Conservation (phyloP, 2,113 vertebrate species). For the Sander vitreus region DNA sequence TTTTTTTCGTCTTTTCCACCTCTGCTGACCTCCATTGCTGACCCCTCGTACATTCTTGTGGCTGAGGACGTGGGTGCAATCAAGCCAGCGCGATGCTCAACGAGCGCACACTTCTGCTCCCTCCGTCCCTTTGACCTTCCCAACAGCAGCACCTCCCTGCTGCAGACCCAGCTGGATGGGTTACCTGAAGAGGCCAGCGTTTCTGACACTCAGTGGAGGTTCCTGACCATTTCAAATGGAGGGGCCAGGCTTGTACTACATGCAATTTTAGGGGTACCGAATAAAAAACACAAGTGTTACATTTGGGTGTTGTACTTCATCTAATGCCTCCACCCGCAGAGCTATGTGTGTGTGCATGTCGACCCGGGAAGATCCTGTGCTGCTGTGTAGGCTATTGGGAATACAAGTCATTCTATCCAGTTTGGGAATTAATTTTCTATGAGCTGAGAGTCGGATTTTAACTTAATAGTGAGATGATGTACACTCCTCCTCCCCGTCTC, state of each 20-base stretch:
- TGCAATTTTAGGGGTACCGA: too few species aligned
- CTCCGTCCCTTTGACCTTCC: too few species aligned
- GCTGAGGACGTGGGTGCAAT: slow-evolving; percentile 4
- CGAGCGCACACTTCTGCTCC: too few species aligned
- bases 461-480: slow-evolving; percentile 60
- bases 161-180: slow-evolving; percentile 23
- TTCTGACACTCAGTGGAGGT: slow-evolving; percentile 20
- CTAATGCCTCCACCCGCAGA: slow-evolving; percentile 21
- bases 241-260: too few species aligned
- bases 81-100: neutral
- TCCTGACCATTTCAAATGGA: too few species aligned
- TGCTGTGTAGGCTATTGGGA: slow-evolving; percentile 27
- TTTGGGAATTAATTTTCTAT: slow-evolving; percentile 65
- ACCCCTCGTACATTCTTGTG: neutral
- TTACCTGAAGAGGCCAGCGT: slow-evolving; percentile 18
- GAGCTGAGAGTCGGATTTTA: slow-evolving; percentile 61
- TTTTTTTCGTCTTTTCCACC: slow-evolving; percentile 12
- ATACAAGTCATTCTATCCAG: slow-evolving; percentile 15
- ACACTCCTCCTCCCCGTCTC: slow-evolving; percentile 41
- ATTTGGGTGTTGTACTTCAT: slow-evolving; percentile 39
- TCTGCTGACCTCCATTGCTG: slow-evolving; percentile 18
- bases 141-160: neutral
- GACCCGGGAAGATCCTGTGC: slow-evolving; percentile 25
- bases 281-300: too few species aligned
- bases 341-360: slow-evolving; percentile 24